phyloP scores from a whole-genome alignment of 2,888 invertebrate genomes.

The Acanthosepion lycidas region DNA sequence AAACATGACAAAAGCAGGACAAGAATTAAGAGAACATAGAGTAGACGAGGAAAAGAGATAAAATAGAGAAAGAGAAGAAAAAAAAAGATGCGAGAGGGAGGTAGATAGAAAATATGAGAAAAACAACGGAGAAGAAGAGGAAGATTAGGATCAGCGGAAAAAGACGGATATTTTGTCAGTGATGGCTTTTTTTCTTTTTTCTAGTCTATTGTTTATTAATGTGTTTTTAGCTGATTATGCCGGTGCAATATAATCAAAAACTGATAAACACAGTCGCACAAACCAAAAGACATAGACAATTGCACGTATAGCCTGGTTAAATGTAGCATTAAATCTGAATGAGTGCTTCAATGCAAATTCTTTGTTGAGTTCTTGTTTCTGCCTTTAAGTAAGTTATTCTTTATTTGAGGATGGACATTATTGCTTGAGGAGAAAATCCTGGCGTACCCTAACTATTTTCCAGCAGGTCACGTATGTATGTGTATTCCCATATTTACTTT shows the following conservation, averaged over 20 bases:
- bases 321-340: conserved; percentile 20
- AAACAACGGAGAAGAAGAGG: neutral
- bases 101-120: neutral
- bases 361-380: neutral
- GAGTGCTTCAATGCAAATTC: neutral
- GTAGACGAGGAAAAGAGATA: neutral
- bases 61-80: too few relatives aligned
- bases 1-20: neutral
- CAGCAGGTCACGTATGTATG: too few relatives aligned
- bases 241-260: conserved; percentile 9
- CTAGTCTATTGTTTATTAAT: neutral
- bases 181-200: neutral
- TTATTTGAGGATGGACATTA: too few relatives aligned
- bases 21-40: neutral
- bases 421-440: too few relatives aligned
- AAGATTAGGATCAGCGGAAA: neutral
- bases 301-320: neutral
- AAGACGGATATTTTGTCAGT: neutral
- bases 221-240: neutral
- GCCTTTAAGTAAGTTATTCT: too few relatives aligned
- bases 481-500: too few relatives aligned
- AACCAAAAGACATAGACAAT: neutral
- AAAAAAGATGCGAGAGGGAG: neutral
- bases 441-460: too few relatives aligned
- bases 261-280: neutral